phyloP scores from a whole-genome alignment of 2,888 invertebrate species.

The Drosophila mulleri region DNA sequence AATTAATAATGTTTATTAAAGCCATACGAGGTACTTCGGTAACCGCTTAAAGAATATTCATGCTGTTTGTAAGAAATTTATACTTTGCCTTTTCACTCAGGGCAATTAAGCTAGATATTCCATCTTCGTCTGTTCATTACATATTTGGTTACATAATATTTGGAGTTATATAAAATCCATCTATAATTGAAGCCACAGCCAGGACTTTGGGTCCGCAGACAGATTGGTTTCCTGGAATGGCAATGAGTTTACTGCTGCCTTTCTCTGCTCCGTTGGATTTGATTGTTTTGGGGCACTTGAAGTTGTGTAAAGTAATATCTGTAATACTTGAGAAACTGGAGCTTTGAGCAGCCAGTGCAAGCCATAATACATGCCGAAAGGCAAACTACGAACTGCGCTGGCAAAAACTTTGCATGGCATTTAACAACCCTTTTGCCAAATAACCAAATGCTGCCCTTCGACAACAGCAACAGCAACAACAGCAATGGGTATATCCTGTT shows the following conservation, averaged over 20 bases:
- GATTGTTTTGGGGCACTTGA: conserved; percentile 4
- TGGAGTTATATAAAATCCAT: not conserved
- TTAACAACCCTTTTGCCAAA: conserved; percentile 55
- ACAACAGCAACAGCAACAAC: conserved; percentile 25
- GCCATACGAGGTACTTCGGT: too few species aligned
- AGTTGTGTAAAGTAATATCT: conserved; percentile 10
- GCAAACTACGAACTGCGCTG: not conserved
- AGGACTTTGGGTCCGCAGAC: not conserved
- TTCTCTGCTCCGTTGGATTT: not conserved
- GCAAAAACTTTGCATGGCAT: conserved; percentile 36
- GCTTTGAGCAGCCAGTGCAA: conserved; percentile 12
- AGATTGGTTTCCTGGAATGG: not conserved
- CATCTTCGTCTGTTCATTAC: not conserved
- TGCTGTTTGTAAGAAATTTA: not conserved
- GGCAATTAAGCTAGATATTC: too few species aligned
- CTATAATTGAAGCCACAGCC: not conserved
- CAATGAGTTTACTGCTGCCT: not conserved
- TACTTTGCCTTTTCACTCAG: not conserved
- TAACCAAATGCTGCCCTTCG: conserved; percentile 31
- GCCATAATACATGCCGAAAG: conserved; percentile 32
- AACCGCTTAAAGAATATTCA: too few species aligned
- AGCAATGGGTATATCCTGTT: conserved; percentile 47
- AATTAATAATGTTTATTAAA: too few species aligned
- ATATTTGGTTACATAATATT: not conserved
- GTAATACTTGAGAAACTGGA: not conserved